Conservation (phyloP, 37 sponge, comb jelly and placozoan genomes). For the Crambe crambe region DNA sequence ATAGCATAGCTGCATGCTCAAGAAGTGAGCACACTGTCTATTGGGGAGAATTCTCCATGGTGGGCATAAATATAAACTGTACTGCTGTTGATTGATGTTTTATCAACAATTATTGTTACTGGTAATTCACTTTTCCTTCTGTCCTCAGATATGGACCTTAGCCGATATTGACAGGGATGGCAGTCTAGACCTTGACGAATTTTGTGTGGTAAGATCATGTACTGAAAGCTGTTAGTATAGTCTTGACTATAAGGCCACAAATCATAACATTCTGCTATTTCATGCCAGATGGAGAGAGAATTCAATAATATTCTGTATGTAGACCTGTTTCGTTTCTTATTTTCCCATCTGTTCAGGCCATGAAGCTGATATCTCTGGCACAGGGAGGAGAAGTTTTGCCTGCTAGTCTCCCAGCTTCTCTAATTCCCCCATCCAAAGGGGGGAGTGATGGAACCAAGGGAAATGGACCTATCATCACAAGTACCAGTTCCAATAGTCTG, state of each 20-base stretch:
- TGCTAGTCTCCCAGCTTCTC: conserved; percentile 51
- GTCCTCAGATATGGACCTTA: conserved; percentile 68
- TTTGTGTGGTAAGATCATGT: conserved; percentile 51
- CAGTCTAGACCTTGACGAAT: conserved; percentile 64
- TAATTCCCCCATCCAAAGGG: conserved; percentile 44
- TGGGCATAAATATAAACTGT: too few relatives aligned
- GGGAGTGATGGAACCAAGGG: neutral
- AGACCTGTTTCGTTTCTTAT: neutral
- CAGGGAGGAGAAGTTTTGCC: conserved; percentile 68
- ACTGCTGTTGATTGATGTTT: too few relatives aligned
- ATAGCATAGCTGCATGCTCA: too few relatives aligned
- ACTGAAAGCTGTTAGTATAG: neutral
- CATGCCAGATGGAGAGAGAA: neutral
- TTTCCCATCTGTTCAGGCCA: conserved; percentile 45
- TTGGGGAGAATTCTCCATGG: too few relatives aligned
- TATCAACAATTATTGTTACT: too few relatives aligned
- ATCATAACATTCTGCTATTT: neutral
- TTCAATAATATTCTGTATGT: neutral
- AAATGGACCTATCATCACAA: neutral
- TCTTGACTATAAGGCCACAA: neutral
- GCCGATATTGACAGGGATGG: conserved; percentile 84
- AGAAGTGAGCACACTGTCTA: too few relatives aligned
- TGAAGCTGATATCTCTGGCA: conserved; percentile 57
- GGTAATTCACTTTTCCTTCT: conserved; percentile 5
- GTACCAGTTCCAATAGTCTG: neutral